Conservation (phyloP, 1,140 invertebrate species). For the Camponotus floridanus region DNA sequence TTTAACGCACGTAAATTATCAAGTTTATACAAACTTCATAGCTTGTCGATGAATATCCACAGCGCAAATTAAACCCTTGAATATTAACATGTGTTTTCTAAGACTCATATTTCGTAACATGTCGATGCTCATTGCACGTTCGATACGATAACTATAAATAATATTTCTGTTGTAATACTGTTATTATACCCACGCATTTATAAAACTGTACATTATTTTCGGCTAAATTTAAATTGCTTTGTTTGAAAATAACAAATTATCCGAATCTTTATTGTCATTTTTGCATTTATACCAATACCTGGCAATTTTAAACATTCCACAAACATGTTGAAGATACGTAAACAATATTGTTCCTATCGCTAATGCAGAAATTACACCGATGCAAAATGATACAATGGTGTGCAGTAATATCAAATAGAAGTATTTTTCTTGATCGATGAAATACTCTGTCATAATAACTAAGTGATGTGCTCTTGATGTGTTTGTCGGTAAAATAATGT, state of each 20-base stretch:
- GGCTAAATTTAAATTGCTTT: not conserved
- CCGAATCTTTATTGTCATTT: not conserved
- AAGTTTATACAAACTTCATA: not conserved
- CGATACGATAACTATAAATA: constrained; percentile 42
- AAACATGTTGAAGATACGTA: not conserved
- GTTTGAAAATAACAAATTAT: not conserved
- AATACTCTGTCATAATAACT: not conserved
- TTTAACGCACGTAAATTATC: not conserved
- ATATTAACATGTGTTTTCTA: not conserved
- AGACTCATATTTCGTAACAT: not conserved
- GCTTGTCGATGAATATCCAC: constrained; percentile 32
- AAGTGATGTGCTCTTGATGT: not conserved
- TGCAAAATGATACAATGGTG: not conserved
- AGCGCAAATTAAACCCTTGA: not conserved
- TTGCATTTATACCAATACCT: not conserved
- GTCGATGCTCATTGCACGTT: not conserved
- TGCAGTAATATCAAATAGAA: constrained; percentile 14
- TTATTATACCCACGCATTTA: not conserved
- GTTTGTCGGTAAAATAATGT: not conserved
- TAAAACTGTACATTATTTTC: not conserved
- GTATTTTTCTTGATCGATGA: constrained; percentile 23
- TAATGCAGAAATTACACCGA: not conserved
- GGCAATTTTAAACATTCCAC: constrained; percentile 28
- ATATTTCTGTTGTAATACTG: constrained; percentile 1
- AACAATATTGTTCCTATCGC: not conserved